Base-by-base conservation (phyloP, 92 coral and sea anemone species). In the Porites evermanni region DNA sequence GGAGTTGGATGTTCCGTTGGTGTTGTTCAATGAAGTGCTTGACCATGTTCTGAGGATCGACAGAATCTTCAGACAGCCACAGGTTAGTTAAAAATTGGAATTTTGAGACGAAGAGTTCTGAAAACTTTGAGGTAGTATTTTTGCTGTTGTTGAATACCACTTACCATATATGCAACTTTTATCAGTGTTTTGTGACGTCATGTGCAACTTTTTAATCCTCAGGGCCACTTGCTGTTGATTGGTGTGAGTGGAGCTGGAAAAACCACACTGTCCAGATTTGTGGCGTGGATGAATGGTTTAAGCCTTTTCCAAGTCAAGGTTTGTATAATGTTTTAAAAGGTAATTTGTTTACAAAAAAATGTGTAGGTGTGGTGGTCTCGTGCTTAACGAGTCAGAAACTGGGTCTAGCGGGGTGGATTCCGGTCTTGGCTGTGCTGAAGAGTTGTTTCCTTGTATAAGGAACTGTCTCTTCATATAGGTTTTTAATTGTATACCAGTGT, bases 181-280 rank as follows among this genome's bases (percentile, higher is more conserved):
- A 4, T 14, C 61, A 56, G 16, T 11, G 50, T 17, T 58, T 4
- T 12, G 6, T 79, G 12, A 32, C 21, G 17, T 53, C 8, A 59
- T 8, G 2, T 70, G 64, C 24, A 13, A 44, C 16, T 12, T 21
- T 12, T 7, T 74, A 12, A 12, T 23, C 53, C 72, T 4, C 70
- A 97, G 99, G 99, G 99, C n/a, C 99, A 97, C 76, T 89, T 97
- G 84, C 89, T 97, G 67, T 86, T 97, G 88, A 97, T 97, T 75
- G 99, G 99, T 51, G 99, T 95, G 9, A 97, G 99, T 82, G 99
- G 99, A 63, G 99, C 99, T 32, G 99, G 99, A 52, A 97, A 97
- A 83, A 97, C 99, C 72, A 97, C 99, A 2, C 70, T 97, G 79
- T 97, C 99, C 3, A 93, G 99, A 79, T 97, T 97, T 90, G 99